phyloP scores from a whole-genome alignment of 1,140 invertebrate genomes.

The Dendrolimus punctatus region DNA sequence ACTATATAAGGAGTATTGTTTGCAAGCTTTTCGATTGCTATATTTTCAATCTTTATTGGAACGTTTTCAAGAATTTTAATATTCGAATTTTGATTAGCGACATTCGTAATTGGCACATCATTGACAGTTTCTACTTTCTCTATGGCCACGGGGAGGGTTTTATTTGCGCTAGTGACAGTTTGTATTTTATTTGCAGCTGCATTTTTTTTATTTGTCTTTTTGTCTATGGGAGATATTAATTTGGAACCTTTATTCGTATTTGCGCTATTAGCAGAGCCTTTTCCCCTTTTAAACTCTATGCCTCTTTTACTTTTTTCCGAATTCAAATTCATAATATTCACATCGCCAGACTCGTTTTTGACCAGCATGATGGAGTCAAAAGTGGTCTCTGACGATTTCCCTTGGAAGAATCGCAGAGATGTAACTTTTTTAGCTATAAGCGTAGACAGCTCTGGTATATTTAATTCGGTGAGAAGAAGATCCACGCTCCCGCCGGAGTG shows the following conservation, averaged over 20 bases:
- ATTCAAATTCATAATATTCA: slow-evolving; percentile 14
- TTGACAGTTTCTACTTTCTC: too few relatives aligned
- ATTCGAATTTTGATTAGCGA: too few relatives aligned
- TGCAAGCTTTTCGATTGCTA: too few relatives aligned
- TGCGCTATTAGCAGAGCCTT: neutral
- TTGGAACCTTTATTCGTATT: too few relatives aligned
- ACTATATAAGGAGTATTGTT: too few relatives aligned
- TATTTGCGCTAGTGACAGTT: neutral
- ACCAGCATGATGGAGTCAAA: slow-evolving; percentile 31
- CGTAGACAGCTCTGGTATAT: slow-evolving; percentile 25
- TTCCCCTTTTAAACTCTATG: neutral
- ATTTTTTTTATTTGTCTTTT: neutral
- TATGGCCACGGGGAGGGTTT: too few relatives aligned
- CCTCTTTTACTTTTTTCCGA: neutral
- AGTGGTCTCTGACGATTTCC: slow-evolving; percentile 9
- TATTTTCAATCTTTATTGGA: too few relatives aligned
- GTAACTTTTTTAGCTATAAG: slow-evolving; percentile 39
- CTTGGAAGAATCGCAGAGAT: slow-evolving; percentile 16
- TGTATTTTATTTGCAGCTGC: neutral
- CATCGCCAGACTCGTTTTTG: slow-evolving; percentile 22
- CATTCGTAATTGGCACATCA: too few relatives aligned
- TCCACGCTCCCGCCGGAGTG: slow-evolving; percentile 30
- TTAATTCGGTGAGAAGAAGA: slow-evolving; percentile 32
- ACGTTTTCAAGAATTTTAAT: too few relatives aligned
- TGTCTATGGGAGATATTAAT: too few relatives aligned